Conservation (phyloP, 2,113 vertebrate species). For the Ranitomeya imitator region DNA sequence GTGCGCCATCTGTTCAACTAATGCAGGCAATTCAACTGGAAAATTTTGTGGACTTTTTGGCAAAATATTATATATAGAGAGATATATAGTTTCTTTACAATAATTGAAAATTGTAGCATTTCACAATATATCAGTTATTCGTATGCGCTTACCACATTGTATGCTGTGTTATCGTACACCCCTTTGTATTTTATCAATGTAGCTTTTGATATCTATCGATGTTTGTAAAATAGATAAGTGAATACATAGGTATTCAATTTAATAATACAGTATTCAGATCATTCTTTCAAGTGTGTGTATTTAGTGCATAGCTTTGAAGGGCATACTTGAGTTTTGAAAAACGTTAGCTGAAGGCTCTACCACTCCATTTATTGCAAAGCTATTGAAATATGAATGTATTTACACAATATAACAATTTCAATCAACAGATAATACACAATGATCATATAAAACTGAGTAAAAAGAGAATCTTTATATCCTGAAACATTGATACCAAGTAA, state of each 20-base stretch:
- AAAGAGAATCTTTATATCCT: neutral
- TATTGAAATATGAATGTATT: neutral
- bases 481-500: neutral
- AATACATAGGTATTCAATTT: neutral
- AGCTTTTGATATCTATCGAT: neutral
- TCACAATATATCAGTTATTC: neutral
- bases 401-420: neutral
- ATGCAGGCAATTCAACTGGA: slow-evolving; percentile 9
- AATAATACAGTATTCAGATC: neutral
- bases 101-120: neutral
- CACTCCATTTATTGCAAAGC: neutral
- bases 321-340: neutral
- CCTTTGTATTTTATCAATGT: neutral
- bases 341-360: neutral
- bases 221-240: neutral
- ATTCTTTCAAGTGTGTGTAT: neutral
- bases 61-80: too few relatives aligned
- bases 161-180: neutral
- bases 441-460: neutral
- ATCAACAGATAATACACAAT: neutral
- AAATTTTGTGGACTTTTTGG: too few relatives aligned
- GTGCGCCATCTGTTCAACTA: slow-evolving; percentile 32
- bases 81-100: too few relatives aligned
- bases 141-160: neutral
- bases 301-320: neutral